Evolutionary conservation across 2,797 vertebrate genomes (phyloP).

Genomic region (Poecilia wingei): DNA sequence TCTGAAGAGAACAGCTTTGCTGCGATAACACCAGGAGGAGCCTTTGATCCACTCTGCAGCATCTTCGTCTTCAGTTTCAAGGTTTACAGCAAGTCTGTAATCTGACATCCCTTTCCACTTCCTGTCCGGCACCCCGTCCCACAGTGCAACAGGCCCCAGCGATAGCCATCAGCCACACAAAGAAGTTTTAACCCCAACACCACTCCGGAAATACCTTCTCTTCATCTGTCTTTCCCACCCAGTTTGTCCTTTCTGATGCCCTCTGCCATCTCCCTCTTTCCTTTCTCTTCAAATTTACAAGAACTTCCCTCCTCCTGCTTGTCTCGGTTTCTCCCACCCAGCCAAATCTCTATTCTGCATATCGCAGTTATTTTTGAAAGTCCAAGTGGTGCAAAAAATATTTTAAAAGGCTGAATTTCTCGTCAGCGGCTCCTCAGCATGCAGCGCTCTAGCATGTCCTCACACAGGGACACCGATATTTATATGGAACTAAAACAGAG

Average conservation of each 20-base stretch:
- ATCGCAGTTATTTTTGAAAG: constrained; percentile 5
- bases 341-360: neutral
- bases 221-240: constrained; percentile 58
- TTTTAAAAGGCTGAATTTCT: constrained; percentile 19
- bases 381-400: neutral
- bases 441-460: neutral
- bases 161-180: constrained; percentile 75
- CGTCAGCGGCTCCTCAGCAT: constrained; percentile 5
- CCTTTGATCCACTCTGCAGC: constrained; percentile 39
- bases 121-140: constrained; percentile 64
- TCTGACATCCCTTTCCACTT: constrained; percentile 62
- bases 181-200: constrained; percentile 67
- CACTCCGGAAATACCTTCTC: constrained; percentile 80
- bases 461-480: constrained; percentile 1
- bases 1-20: constrained; percentile 19
- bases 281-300: constrained; percentile 15
- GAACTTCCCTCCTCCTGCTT: constrained; percentile 17
- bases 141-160: constrained; percentile 60
- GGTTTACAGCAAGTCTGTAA: constrained; percentile 25
- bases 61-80: constrained; percentile 10
- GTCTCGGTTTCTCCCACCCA: neutral
- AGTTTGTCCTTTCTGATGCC: constrained; percentile 56
- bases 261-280: constrained; percentile 26
- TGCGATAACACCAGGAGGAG: constrained; percentile 52
- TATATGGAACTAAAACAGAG: neutral